These are phyloP conservation scores for Melanocharis versteri DNA, from an alignment of 2,113 vertebrate species.

Conservation along the genomic window DNA sequence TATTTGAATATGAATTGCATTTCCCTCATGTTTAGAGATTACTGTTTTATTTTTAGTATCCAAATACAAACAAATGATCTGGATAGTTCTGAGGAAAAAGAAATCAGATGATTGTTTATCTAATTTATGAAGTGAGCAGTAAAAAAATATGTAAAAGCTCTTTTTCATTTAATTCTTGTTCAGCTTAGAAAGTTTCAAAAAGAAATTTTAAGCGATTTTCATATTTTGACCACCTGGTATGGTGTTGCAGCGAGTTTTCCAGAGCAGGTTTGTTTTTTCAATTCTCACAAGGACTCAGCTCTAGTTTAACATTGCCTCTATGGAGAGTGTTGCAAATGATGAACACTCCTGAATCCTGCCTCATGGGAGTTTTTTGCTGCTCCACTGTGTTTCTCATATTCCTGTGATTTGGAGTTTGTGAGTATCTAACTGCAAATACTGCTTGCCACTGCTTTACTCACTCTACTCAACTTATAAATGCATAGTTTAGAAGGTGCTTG, in stretches of 20 bases:
- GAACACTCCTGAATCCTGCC: not conserved
- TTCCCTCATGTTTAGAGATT: not conserved
- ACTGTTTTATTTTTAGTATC: not conserved
- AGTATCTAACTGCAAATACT: not conserved
- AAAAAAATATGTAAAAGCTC: not conserved
- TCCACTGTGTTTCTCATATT: not conserved
- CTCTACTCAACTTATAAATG: not conserved
- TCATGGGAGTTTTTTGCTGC: not conserved
- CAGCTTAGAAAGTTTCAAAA: not conserved
- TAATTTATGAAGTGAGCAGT: not conserved
- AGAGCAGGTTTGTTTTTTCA: not conserved
- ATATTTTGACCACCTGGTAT: not conserved
- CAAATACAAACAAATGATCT: not conserved
- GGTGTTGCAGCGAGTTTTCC: not conserved
- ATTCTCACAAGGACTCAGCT: not conserved
- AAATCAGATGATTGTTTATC: not conserved
- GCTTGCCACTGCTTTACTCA: not conserved
- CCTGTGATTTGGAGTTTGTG: not conserved
- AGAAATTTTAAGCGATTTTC: not conserved
- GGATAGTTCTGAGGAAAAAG: not conserved
- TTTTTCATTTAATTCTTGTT: not conserved
- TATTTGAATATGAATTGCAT: not conserved
- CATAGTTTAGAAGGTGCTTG: not conserved
- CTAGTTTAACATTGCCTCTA: not conserved
- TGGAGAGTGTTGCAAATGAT: not conserved